These are phyloP conservation scores for Clinocottus analis DNA, from an alignment of 2,113 vertebrate species.

Conservation along the genomic window DNA sequence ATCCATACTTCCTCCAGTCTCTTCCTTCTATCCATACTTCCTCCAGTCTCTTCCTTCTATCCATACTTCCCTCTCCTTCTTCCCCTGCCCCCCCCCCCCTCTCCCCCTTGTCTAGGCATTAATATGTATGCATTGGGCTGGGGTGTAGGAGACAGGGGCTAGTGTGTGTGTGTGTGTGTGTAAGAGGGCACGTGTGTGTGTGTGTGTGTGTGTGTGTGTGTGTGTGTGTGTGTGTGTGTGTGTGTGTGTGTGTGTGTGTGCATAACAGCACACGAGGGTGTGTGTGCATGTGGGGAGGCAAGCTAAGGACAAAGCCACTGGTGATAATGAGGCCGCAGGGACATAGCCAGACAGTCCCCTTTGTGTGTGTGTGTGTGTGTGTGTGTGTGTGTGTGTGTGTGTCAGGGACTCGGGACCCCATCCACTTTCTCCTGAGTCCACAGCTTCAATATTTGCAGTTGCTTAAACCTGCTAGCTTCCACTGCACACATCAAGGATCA, in stretches of 20 bases:
- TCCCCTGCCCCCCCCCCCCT: constrained; percentile 70
- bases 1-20: too few relatives aligned
- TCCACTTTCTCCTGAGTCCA: constrained; percentile 74
- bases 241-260: constrained; percentile 55
- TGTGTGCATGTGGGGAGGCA: constrained; percentile 68
- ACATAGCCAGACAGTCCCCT: constrained; percentile 80
- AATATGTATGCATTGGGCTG: constrained; percentile 84
- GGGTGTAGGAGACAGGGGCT: constrained; percentile 76
- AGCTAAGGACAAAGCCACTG: constrained; percentile 82
- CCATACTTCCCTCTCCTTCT: constrained; percentile 50
- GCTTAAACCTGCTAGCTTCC: constrained; percentile 72
- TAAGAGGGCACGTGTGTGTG: constrained; percentile 14
- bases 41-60: constrained; percentile 52
- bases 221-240: constrained; percentile 57
- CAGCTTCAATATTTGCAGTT: constrained; percentile 78
- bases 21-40: constrained; percentile 3
- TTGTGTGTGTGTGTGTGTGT: constrained; percentile 51
- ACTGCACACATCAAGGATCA: constrained; percentile 66
- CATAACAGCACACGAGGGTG: constrained; percentile 60
- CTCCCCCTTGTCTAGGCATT: constrained; percentile 77
- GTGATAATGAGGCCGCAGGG: constrained; percentile 84
- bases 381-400: constrained; percentile 43
- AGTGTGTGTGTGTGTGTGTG: constrained; percentile 61
- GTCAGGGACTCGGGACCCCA: constrained; percentile 69
- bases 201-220: constrained; percentile 57